phyloP scores from a whole-genome alignment of 2,888 invertebrate species.

The Hemaris fuciformis region DNA sequence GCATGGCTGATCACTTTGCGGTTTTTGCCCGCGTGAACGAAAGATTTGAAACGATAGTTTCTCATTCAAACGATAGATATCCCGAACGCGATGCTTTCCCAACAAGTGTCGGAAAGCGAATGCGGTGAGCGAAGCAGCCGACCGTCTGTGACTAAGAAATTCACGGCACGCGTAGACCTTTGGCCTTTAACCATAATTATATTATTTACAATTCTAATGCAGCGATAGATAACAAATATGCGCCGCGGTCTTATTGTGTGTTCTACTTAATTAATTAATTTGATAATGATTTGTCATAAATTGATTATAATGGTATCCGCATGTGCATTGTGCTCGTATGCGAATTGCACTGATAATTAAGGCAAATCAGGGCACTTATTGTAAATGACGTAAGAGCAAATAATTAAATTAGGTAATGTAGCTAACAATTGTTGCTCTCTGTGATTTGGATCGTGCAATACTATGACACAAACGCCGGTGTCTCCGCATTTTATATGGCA shows the following conservation, averaged over 20 bases:
- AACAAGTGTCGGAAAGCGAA: constrained; percentile 47
- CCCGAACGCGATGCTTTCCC: constrained; percentile 33
- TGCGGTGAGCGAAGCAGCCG: constrained; percentile 34
- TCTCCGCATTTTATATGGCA: background rate
- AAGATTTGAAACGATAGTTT: constrained; percentile 82
- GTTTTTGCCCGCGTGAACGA: constrained; percentile 83
- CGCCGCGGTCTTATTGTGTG: constrained; percentile 64
- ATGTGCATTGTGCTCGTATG: constrained; percentile 35
- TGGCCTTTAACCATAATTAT: constrained; percentile 68
- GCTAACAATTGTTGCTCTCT: background rate
- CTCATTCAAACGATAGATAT: constrained; percentile 74
- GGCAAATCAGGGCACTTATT: constrained; percentile 16
- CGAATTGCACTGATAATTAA: constrained; percentile 24
- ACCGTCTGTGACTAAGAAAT: constrained; percentile 40
- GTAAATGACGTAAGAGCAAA: constrained; percentile 9
- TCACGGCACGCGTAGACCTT: constrained; percentile 74
- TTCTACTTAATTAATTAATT: constrained; percentile 59
- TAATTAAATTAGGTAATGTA: background rate
- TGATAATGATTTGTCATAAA: constrained; percentile 50
- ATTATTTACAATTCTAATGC: constrained; percentile 68
- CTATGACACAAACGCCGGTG: background rate
- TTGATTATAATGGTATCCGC: constrained; percentile 31
- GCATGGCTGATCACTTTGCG: constrained; percentile 83
- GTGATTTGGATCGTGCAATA: too few species aligned
- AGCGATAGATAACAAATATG: constrained; percentile 59